Conservation (phyloP, 2,113 vertebrate species). For the Gasterosteus aculeatus region DNA sequence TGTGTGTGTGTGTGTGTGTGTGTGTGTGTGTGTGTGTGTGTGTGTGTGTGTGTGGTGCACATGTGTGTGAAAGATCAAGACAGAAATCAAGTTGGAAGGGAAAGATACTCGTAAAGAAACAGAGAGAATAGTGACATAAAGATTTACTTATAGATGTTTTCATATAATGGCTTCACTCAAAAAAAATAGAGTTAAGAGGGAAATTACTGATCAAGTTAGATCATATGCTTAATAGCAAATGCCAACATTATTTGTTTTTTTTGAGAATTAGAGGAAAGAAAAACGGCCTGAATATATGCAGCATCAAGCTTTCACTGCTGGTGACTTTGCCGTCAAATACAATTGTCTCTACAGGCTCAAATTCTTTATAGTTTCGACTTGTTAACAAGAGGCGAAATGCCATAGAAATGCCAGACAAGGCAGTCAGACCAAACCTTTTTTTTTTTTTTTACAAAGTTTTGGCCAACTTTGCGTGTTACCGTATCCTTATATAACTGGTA, state of each 20-base stretch:
- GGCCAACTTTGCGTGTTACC: slow-evolving; percentile 21
- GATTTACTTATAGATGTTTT: slow-evolving; percentile 17
- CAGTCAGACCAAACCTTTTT: slow-evolving; percentile 46
- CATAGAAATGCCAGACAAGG: slow-evolving; percentile 14
- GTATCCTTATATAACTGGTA: slow-evolving; percentile 45
- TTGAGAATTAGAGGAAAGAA: slow-evolving; percentile 15
- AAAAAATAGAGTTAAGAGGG: slow-evolving; percentile 30
- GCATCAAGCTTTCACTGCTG: slow-evolving; percentile 1
- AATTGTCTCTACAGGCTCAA: neutral
- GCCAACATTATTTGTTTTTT: slow-evolving; percentile 34
- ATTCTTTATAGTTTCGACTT: neutral
- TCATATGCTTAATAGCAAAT: slow-evolving; percentile 21
- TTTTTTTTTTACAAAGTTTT: slow-evolving; percentile 40
- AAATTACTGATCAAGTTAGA: slow-evolving; percentile 35
- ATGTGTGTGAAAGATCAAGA: slow-evolving; percentile 1
- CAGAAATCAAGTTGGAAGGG: neutral
- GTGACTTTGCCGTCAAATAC: slow-evolving; percentile 3
- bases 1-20: slow-evolving; percentile 22
- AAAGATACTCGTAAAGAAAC: neutral
- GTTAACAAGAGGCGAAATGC: neutral
- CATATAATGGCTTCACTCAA: slow-evolving; percentile 14
- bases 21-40: slow-evolving; percentile 1
- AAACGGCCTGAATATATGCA: slow-evolving; percentile 12
- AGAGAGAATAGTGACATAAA: neutral
- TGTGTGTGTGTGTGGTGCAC: neutral